Base-by-base conservation (phyloP, 92 coral and sea anemone species). In the Isaurus tuberculatus region DNA sequence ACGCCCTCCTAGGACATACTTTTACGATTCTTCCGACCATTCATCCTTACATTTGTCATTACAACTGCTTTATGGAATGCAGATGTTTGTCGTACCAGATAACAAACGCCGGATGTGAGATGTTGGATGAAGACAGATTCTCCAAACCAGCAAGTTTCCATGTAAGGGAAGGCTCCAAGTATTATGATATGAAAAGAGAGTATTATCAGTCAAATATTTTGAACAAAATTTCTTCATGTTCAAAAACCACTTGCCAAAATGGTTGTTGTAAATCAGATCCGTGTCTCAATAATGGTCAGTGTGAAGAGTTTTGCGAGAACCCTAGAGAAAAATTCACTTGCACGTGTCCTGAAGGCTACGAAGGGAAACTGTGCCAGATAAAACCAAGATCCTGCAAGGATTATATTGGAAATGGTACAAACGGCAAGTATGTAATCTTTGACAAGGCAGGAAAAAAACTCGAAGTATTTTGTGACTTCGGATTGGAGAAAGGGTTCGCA, bases 61-160 rank as follows among this genome's bases (percentile, higher is more conserved):
- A 55, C 63, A 55, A 55, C 63, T 55, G 63, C 8, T 55, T 55
- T 16, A 55, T 55, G 27, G 63, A 55, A 20, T 55, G 63, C 63
- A 55, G 63, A 55, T 40, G 46, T 13, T 40, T 40, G 46, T 40
- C 46, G 6, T 40, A 40, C 46, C 46, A 40, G 7, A 40, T 55
- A 8, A 11, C 63, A 16, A 17, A 16, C 1, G 63, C 0, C 16
- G 22, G 63, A 1, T 55, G 63, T 16, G 63, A 55, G 63, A 5
- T 55, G 63, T 0, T 55, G 23, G 63, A 55, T 55, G 63, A 55
- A 16, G 27, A 55, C 5, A 55, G 63, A 40, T 40, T 40, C 10
- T 7, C 46, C 0, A 40, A 40, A 13, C 46, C 46, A 4, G 17
- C 22, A 7, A 55, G 63, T 55, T 55, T 55, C 26, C 63, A 55